A percentile compares a stretch with the other conserved stretches of the same genome.
Evolutionary conservation across 2,797 vertebrate genomes (phyloP).

Genomic region (Sciurus carolinensis): DNA sequence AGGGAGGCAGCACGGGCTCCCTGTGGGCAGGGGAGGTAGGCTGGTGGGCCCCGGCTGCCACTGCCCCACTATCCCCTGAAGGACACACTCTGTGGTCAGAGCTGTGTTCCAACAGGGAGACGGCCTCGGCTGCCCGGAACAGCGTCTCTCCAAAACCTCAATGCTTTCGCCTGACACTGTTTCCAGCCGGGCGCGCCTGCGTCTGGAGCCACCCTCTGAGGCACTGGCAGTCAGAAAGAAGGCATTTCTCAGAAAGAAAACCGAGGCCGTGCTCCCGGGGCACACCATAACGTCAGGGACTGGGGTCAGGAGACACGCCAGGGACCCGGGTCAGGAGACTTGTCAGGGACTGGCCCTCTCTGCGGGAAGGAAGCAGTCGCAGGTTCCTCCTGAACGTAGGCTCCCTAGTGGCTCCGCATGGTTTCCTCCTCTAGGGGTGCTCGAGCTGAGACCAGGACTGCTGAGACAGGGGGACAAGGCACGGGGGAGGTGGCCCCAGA

Average conservation of each 20-base stretch:
- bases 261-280: neutral
- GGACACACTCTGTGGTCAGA: neutral
- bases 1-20: neutral
- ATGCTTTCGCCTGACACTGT: neutral
- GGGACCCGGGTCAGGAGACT: too few species aligned
- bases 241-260: neutral
- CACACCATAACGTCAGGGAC: neutral
- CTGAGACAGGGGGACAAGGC: too few species aligned
- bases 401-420: neutral
- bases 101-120: neutral
- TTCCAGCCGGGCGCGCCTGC: neutral
- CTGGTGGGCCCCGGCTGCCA: neutral
- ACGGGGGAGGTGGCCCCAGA: neutral
- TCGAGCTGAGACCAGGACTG: neutral
- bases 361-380: neutral
- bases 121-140: neutral
- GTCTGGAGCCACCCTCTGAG: neutral
- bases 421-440: neutral
- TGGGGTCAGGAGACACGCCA: too few species aligned
- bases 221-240: neutral
- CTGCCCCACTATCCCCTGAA: neutral
- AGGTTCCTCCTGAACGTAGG: neutral
- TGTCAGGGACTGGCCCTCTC: neutral
- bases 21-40: too few species aligned
- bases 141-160: neutral